phyloP scores from a whole-genome alignment of 2,888 invertebrate genomes.

The Melipona beecheii region DNA sequence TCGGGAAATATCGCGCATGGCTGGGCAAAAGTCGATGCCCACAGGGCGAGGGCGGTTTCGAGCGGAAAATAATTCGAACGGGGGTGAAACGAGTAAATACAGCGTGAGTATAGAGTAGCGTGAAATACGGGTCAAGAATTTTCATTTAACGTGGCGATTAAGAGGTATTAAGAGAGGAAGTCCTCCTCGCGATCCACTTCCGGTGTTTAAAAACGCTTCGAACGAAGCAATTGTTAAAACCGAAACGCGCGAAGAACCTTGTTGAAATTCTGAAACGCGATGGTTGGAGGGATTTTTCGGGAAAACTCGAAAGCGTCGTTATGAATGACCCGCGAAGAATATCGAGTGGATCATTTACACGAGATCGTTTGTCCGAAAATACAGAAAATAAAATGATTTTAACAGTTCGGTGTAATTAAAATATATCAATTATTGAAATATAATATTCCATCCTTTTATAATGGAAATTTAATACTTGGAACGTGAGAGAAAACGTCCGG shows the following conservation, averaged over 20 bases:
- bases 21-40: neutral
- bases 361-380: too few relatives aligned
- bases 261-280: too few relatives aligned
- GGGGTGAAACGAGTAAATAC: neutral
- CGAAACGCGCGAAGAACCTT: too few relatives aligned
- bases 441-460: neutral
- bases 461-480: too few relatives aligned
- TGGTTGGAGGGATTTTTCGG: too few relatives aligned
- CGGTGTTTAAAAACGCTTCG: too few relatives aligned
- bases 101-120: neutral
- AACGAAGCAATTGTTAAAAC: too few relatives aligned
- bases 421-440: neutral
- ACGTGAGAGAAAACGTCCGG: neutral
- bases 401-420: too few relatives aligned
- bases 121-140: neutral
- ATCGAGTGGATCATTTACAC: too few relatives aligned
- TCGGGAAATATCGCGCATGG: neutral
- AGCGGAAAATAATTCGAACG: neutral
- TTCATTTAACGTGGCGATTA: neutral
- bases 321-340: too few relatives aligned
- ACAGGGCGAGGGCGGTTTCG: neutral
- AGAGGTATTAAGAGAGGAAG: neutral
- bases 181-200: neutral
- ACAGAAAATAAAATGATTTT: too few relatives aligned
- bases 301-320: too few relatives aligned